A percentile compares a stretch with the other conserved stretches of the same genome.
Conservation (phyloP, 2,888 invertebrate species). For the Drosophila leonis region DNA sequence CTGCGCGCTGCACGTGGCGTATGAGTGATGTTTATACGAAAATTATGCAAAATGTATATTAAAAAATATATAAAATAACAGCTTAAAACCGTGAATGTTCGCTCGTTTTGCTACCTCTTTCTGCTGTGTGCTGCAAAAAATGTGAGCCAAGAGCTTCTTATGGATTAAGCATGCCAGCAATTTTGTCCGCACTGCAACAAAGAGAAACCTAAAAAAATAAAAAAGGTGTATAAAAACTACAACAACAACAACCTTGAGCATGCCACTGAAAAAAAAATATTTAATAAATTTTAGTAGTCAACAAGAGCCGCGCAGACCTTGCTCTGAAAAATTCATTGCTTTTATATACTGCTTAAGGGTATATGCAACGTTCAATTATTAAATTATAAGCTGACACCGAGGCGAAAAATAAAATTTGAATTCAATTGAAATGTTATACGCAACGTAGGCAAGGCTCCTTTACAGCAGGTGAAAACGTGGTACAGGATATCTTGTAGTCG, state of each 20-base stretch:
- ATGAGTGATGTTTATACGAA: constrained; percentile 80
- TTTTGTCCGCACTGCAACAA: constrained; percentile 63
- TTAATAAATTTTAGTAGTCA: constrained; percentile 78
- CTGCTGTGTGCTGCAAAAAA: constrained; percentile 62
- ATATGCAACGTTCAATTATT: not conserved
- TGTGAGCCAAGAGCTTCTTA: constrained; percentile 79
- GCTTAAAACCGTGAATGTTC: constrained; percentile 13
- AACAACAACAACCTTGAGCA: constrained; percentile 28
- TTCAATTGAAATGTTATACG: not conserved
- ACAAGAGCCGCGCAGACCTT: constrained; percentile 46
- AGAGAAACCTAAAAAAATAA: constrained; percentile 13
- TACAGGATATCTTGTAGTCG: constrained; percentile 9
- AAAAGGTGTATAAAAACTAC: constrained; percentile 26
- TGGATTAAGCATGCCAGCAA: constrained; percentile 80
- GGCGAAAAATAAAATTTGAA: not conserved
- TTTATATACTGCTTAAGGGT: constrained; percentile 7
- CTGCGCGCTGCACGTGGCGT: constrained; percentile 67
- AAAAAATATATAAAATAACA: constrained; percentile 44
- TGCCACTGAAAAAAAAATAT: constrained; percentile 64
- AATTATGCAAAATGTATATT: constrained; percentile 81
- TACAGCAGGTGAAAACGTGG: not conserved
- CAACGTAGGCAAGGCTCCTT: not conserved
- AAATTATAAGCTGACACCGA: not conserved
- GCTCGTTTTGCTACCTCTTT: constrained; percentile 12
- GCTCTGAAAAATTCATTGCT: constrained; percentile 42